Evolutionary conservation across 1,140 invertebrate species (phyloP).

Genomic region (Spodoptera litura): DNA sequence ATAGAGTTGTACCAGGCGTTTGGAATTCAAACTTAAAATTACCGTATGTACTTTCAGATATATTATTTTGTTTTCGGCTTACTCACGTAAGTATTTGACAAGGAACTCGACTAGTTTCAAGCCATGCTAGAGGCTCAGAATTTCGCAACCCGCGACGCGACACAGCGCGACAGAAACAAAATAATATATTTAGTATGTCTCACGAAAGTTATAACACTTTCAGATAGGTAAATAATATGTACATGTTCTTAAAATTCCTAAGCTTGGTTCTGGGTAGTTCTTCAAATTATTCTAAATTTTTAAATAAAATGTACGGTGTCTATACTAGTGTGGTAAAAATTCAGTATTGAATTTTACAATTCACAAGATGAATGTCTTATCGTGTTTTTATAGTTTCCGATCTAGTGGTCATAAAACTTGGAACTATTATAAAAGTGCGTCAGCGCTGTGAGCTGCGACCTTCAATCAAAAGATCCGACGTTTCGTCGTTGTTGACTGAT

Average conservation of each 20-base stretch:
- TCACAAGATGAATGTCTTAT: constrained; percentile 62
- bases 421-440: constrained; percentile 69
- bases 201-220: too few species aligned
- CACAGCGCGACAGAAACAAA: too few species aligned
- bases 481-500: constrained; percentile 42
- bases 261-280: not conserved
- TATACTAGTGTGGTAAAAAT: constrained; percentile 18
- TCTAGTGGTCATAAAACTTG: constrained; percentile 67
- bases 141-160: too few species aligned
- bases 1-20: not conserved
- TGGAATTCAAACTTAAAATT: not conserved
- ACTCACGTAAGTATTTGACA: too few species aligned
- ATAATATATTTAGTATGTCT: too few species aligned
- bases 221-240: not conserved
- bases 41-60: not conserved
- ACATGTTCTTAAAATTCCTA: constrained; percentile 18
- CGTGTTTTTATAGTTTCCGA: constrained; percentile 79
- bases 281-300: not conserved
- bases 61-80: too few species aligned
- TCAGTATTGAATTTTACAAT: constrained; percentile 54
- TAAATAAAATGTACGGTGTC: constrained; percentile 5
- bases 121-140: too few species aligned
- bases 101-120: too few species aligned
- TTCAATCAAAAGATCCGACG: constrained; percentile 55
- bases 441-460: constrained; percentile 61